Conservation (phyloP, 2,888 invertebrate genomes). For the Sisyra terminalis region DNA sequence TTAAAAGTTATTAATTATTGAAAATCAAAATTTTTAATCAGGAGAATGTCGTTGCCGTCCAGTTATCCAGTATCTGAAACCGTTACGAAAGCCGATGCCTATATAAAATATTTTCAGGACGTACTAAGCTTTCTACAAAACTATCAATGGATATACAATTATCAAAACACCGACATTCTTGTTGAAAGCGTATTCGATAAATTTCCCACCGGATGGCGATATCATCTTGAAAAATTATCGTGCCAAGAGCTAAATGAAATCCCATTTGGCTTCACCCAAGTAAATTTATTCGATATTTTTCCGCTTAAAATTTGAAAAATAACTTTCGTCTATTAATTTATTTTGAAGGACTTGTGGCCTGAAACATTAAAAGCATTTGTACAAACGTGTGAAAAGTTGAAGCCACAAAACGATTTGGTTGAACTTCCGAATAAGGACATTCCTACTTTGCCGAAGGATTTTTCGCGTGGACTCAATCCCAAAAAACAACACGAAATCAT, state of each 20-base stretch:
- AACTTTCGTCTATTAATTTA: constrained; percentile 5
- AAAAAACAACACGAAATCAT: constrained; percentile 61
- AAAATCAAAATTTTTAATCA: background rate
- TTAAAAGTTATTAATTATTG: too few species aligned
- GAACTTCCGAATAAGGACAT: constrained; percentile 5
- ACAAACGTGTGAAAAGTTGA: constrained; percentile 20
- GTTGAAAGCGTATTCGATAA: constrained; percentile 32
- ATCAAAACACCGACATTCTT: constrained; percentile 47
- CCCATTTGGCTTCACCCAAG: constrained; percentile 19
- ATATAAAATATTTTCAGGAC: background rate
- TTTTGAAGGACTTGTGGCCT: constrained; percentile 25
- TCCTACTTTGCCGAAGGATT: constrained; percentile 19
- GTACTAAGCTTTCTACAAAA: constrained; percentile 35
- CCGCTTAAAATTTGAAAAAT: background rate
- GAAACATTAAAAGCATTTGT: constrained; percentile 26
- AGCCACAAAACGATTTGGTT: constrained; percentile 13
- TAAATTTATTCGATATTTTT: constrained; percentile 14
- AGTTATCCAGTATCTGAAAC: background rate
- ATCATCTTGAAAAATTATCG: constrained; percentile 25
- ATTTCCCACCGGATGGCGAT: constrained; percentile 35
- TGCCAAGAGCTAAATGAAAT: constrained; percentile 31
- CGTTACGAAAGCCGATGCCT: background rate
- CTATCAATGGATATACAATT: constrained; percentile 44
- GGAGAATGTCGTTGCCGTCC: background rate
- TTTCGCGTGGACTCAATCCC: constrained; percentile 26